Conservation (phyloP, 2,888 invertebrate genomes). For the Drosophila acutilabella region DNA sequence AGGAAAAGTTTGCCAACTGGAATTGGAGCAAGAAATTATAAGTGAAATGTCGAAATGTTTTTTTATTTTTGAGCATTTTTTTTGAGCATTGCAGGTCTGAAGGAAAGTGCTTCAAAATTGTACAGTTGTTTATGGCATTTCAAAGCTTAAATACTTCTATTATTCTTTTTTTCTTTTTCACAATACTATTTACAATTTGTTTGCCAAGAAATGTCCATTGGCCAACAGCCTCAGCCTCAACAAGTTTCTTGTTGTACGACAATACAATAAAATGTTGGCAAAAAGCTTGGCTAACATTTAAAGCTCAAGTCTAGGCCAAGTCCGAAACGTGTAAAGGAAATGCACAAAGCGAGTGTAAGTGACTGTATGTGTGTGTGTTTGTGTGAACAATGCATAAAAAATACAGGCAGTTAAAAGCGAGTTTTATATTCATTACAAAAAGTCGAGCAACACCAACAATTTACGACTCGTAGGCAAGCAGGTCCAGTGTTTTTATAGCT, state of each 20-base stretch:
- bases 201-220: slow-evolving; percentile 17
- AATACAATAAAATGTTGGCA: slow-evolving; percentile 33
- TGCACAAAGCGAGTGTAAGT: slow-evolving; percentile 27
- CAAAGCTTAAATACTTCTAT: slow-evolving; percentile 40
- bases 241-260: slow-evolving; percentile 56
- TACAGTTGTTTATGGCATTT: slow-evolving; percentile 58
- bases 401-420: slow-evolving; percentile 60
- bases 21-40: slow-evolving; percentile 67
- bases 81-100: slow-evolving; percentile 28
- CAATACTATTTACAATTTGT: slow-evolving; percentile 1
- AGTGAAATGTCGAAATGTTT: slow-evolving; percentile 61
- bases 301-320: slow-evolving; percentile 28
- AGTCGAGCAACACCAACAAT: slow-evolving; percentile 57
- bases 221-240: slow-evolving; percentile 66
- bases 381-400: slow-evolving; percentile 22
- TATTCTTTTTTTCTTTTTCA: slow-evolving; percentile 7
- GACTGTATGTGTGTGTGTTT: slow-evolving; percentile 16
- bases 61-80: background rate
- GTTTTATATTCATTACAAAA: slow-evolving; percentile 72
- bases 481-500: slow-evolving; percentile 58
- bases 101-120: slow-evolving; percentile 47
- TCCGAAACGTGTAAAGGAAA: slow-evolving; percentile 42
- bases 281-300: slow-evolving; percentile 33
- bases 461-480: slow-evolving; percentile 64
- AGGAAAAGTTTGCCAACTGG: slow-evolving; percentile 56